Conservation (phyloP, 2,797 vertebrate genomes). For the Valencia hispanica region DNA sequence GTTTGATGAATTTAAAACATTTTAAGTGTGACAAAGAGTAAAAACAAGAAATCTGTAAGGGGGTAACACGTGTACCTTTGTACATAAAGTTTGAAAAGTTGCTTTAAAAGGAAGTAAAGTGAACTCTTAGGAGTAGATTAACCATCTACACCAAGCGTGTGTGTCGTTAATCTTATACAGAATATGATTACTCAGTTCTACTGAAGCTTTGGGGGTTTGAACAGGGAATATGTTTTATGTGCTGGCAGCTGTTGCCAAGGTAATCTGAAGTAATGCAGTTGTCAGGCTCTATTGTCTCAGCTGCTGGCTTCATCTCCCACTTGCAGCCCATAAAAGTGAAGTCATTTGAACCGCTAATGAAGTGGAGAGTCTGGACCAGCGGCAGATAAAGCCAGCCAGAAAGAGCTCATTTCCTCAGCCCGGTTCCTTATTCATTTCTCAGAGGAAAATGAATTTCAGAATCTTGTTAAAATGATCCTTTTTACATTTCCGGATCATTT, state of each 20-base stretch:
- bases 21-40: background rate
- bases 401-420: conserved; percentile 35
- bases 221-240: conserved; percentile 69
- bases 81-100: background rate
- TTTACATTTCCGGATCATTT: background rate
- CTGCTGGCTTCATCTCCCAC: conserved; percentile 69
- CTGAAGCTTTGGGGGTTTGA: conserved; percentile 38
- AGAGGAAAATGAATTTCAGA: conserved; percentile 17
- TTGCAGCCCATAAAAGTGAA: conserved; percentile 73
- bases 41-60: background rate
- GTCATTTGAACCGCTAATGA: conserved; percentile 78
- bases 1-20: background rate
- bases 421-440: conserved; percentile 38
- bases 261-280: conserved; percentile 78
- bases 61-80: background rate
- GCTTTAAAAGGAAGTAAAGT: background rate
- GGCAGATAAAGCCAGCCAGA: conserved; percentile 66
- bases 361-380: conserved; percentile 66
- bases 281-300: conserved; percentile 75
- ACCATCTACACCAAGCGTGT: conserved; percentile 3
- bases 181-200: conserved; percentile 46
- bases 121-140: conserved; percentile 28
- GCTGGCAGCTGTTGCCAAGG: conserved; percentile 69
- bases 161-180: conserved; percentile 36
- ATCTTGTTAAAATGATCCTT: background rate